These are phyloP conservation scores for Melipona quadrifasciata DNA, from an alignment of 1,140 invertebrate genomes.

Conservation along the genomic window DNA sequence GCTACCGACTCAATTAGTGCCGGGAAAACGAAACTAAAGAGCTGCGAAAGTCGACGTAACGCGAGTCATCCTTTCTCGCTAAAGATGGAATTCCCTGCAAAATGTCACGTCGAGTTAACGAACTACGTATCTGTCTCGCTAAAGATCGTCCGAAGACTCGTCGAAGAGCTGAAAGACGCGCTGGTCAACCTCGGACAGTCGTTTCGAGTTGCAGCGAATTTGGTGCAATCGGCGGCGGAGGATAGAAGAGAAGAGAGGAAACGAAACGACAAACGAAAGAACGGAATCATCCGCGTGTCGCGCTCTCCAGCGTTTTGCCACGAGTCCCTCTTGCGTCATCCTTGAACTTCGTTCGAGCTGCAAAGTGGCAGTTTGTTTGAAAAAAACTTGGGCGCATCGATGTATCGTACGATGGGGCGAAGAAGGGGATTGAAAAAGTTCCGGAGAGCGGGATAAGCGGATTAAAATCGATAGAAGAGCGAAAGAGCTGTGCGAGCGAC, in stretches of 20 bases:
- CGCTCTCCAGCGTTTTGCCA: background rate
- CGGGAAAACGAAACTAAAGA: slow-evolving; percentile 51
- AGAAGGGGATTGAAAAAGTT: background rate
- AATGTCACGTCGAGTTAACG: too few species aligned
- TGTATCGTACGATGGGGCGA: background rate
- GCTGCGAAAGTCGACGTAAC: background rate
- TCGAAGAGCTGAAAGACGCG: too few species aligned
- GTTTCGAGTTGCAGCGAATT: too few species aligned
- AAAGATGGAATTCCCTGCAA: background rate
- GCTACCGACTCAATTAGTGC: slow-evolving; percentile 62
- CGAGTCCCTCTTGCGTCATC: background rate
- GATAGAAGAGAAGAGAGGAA: too few species aligned
- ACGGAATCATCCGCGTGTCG: too few species aligned
- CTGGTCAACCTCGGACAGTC: too few species aligned
- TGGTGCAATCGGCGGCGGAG: too few species aligned
- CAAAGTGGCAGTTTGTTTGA: background rate
- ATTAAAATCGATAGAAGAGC: slow-evolving; percentile 18
- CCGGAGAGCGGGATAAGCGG: background rate
- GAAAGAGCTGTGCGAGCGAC: too few species aligned
- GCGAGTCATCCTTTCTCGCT: background rate
- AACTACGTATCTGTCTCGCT: too few species aligned
- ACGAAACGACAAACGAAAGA: too few species aligned
- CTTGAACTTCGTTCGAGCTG: background rate
- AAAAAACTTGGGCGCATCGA: background rate
- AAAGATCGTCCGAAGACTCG: too few species aligned